Base-by-base conservation (phyloP, 2,797 vertebrate species). In the Chaetodon trifasciatus region DNA sequence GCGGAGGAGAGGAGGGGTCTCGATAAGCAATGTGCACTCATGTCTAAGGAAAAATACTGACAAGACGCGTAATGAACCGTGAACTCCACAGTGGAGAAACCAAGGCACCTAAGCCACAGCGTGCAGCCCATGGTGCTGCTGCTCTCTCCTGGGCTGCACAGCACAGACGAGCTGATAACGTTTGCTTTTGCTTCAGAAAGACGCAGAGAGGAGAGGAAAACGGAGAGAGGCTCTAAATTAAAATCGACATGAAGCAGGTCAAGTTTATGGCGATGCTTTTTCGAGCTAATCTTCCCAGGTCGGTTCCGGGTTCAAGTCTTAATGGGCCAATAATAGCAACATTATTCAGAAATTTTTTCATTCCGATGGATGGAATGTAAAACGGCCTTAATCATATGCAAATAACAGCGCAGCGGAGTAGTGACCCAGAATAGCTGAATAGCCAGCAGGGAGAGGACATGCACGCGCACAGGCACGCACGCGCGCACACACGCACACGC, bases 321-420 rank as follows among this genome's bases (percentile, higher is more conserved):
- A 99, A 98, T 98, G 97, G 98, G 97, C 96, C 97, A 96, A 98
- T 98, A 98, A 98, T 97, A 95, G 97, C 95, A 96, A 95, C 96
- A 97, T 98, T 98, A 98, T 97, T 98, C 97, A 95, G 89, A 96
- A 96, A 96, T 92, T 96, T 95, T 96, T 96, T 97, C 97, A 97
- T 98, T 97, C 93, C 89, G 86, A 88, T 87, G 90, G 96, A 96
- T 95, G 96, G 96, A 97, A 98, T 97, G 95, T 96, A 96, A 98
- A 98, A 96, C 91, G 91, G 94, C 91, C 95, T 96, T 98, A 98
- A 99, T 99, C 96, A 95, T 96, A 98, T 99, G 97, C 97, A 98
- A 98, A 99, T 98, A 97, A 96, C 97, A 95, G 96, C 95, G 95
- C 94, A 86, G 95, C 94, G 93, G 94, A 93, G 92, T 93, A 95